A percentile compares a stretch with the other conserved stretches of the same genome.
These are phyloP conservation scores for Callorhinus ursinus DNA, from an alignment of 2,113 vertebrate genomes.

Conservation along the genomic window DNA sequence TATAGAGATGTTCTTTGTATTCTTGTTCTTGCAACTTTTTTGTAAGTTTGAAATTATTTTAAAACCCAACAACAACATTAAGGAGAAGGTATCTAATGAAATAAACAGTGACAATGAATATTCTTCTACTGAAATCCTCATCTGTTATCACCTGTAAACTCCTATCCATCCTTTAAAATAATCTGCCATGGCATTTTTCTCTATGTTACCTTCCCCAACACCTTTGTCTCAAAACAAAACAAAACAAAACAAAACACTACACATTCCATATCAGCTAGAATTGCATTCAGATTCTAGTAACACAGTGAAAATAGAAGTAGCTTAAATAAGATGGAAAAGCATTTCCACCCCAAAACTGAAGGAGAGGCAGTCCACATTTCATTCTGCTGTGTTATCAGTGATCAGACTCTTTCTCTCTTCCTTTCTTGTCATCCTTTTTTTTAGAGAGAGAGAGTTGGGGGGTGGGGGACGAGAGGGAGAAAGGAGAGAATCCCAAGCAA, in stretches of 20 bases:
- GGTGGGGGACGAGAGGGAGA: neutral
- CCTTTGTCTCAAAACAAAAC: neutral
- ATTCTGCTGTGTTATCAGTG: neutral
- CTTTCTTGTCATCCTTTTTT: neutral
- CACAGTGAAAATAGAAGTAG: neutral
- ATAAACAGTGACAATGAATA: neutral
- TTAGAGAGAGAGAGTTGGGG: neutral
- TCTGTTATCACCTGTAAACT: neutral
- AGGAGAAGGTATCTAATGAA: neutral
- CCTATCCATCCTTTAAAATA: neutral
- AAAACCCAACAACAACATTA: neutral
- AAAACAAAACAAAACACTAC: neutral
- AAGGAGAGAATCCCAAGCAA: neutral
- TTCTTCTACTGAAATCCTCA: neutral
- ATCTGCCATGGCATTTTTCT: neutral
- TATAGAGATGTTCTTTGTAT: neutral
- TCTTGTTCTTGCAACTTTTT: neutral
- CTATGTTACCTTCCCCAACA: neutral
- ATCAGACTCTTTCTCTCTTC: neutral
- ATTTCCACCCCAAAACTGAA: neutral
- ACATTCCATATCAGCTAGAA: neutral
- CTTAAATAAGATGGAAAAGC: neutral
- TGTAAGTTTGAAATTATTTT: conserved; percentile 14
- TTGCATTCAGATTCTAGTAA: neutral
- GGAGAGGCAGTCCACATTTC: neutral